Evolutionary conservation across 2,888 invertebrate genomes (phyloP).

Genomic region (Allygus modestus): DNA sequence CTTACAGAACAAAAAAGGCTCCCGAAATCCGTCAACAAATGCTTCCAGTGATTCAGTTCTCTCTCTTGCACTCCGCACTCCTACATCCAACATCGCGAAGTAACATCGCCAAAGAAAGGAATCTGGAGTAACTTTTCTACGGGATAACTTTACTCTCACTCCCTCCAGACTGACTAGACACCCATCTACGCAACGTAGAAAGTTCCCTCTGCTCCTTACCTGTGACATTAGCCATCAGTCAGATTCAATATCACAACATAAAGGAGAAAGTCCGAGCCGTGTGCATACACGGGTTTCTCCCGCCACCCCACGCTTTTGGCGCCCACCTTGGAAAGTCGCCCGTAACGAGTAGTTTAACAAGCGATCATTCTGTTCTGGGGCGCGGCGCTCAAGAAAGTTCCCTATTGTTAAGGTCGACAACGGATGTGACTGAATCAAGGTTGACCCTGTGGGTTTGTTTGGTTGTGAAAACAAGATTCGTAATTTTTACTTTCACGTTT

Average conservation of each 20-base stretch:
- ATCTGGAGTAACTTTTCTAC: too few species aligned
- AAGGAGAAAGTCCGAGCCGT: neutral
- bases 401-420: neutral
- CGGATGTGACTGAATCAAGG: neutral
- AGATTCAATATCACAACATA: neutral
- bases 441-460: neutral
- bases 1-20: too few species aligned
- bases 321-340: constrained; percentile 3
- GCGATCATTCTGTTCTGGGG: neutral
- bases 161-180: too few species aligned
- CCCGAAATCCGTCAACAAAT: too few species aligned
- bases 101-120: too few species aligned
- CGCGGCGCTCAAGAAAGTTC: neutral
- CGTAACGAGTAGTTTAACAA: neutral
- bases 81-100: too few species aligned
- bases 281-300: neutral
- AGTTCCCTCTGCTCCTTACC: neutral
- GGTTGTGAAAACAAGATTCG: neutral
- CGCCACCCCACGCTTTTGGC: neutral
- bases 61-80: too few species aligned
- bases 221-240: neutral
- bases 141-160: too few species aligned
- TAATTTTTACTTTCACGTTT: too few species aligned
- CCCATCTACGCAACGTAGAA: neutral
- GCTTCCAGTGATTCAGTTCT: too few species aligned